A percentile compares a stretch with the other conserved stretches of the same genome.
Evolutionary conservation across 2,888 invertebrate species (phyloP).

Genomic region (Ormyrus pomaceus): DNA sequence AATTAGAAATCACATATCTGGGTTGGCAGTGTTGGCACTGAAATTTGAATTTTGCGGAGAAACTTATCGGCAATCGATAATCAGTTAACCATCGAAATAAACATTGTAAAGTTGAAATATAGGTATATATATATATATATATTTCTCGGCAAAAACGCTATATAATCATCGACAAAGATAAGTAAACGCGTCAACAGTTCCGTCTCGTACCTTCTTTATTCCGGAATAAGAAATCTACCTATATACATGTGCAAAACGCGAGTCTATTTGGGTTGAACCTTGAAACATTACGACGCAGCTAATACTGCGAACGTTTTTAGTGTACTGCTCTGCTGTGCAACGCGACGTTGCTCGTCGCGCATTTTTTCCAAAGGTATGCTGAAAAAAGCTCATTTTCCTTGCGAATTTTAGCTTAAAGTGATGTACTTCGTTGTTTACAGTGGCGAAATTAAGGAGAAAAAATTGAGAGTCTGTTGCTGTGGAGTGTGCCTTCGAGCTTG

Average conservation of each 20-base stretch:
- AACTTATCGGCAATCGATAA: neutral
- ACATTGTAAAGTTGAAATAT: too few relatives aligned
- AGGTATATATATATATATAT: too few relatives aligned
- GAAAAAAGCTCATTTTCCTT: neutral
- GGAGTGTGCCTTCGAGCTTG: conserved; percentile 36
- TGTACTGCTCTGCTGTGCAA: neutral
- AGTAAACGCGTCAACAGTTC: neutral
- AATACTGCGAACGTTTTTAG: conserved; percentile 3
- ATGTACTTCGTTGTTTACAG: conserved; percentile 19
- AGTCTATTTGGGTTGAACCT: conserved; percentile 34
- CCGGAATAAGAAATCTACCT: conserved; percentile 1
- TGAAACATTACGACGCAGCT: conserved; percentile 33
- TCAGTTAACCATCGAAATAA: neutral
- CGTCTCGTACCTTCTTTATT: neutral
- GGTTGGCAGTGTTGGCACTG: too few relatives aligned
- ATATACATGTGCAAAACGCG: conserved; percentile 6
- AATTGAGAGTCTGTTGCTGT: conserved; percentile 35
- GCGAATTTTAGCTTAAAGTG: neutral
- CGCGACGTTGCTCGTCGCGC: neutral
- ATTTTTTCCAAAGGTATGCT: conserved; percentile 39
- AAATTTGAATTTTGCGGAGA: too few relatives aligned
- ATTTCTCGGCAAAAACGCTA: too few relatives aligned
- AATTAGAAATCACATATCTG: too few relatives aligned
- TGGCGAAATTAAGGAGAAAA: conserved; percentile 11
- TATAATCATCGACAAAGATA: neutral